Evolutionary conservation across 2,888 invertebrate genomes (phyloP).

Genomic region (Eupithecia tripunctaria): DNA sequence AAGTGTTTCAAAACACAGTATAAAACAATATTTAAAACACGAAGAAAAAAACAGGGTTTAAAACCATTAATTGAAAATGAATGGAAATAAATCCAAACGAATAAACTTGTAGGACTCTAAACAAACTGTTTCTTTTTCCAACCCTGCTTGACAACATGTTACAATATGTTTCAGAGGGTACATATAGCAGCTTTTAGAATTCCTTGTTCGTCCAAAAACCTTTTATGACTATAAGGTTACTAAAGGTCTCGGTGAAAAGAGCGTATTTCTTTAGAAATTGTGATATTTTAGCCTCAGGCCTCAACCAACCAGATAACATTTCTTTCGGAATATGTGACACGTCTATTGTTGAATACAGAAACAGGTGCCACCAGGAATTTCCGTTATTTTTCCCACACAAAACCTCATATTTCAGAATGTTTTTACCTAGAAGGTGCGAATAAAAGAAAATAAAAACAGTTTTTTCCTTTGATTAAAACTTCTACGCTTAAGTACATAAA

Average conservation of each 20-base stretch:
- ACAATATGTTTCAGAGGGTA: not conserved
- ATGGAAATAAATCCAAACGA: too few relatives aligned
- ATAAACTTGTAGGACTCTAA: too few relatives aligned
- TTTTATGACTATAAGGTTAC: constrained; percentile 13
- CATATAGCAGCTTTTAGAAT: not conserved
- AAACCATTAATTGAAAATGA: too few relatives aligned
- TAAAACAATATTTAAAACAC: too few relatives aligned
- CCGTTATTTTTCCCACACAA: not conserved
- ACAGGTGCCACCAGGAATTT: constrained; percentile 16
- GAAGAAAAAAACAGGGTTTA: too few relatives aligned
- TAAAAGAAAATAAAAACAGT: constrained; percentile 11
- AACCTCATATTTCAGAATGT: not conserved
- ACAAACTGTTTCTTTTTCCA: too few relatives aligned
- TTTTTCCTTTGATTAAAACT: constrained; percentile 16
- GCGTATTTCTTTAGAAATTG: constrained; percentile 25
- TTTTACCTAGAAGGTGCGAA: not conserved
- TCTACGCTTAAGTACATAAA: constrained; percentile 11
- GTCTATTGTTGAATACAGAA: constrained; percentile 22
- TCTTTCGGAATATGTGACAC: constrained; percentile 20
- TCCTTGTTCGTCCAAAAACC: constrained; percentile 7
- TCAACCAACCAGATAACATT: constrained; percentile 16
- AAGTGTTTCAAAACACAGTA: too few relatives aligned
- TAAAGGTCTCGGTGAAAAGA: constrained; percentile 10
- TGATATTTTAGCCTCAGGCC: constrained; percentile 20
- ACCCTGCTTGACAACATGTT: too few relatives aligned